Conservation (phyloP, 2,888 invertebrate species). For the Polietes domitor region DNA sequence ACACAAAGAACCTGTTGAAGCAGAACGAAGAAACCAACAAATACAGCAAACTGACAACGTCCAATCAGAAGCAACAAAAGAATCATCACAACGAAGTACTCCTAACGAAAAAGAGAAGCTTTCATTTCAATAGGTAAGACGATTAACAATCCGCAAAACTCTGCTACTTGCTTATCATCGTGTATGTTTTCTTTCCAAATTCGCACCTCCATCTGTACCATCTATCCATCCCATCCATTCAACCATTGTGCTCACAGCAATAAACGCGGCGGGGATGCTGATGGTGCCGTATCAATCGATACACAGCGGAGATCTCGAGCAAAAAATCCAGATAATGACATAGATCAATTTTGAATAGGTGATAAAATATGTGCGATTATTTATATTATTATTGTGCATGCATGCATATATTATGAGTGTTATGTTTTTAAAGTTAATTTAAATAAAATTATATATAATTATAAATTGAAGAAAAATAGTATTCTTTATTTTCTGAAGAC, state of each 20-base stretch:
- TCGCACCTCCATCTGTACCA: neutral
- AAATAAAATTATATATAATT: conserved; percentile 23
- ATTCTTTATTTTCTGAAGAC: neutral
- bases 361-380: conserved; percentile 34
- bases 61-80: conserved; percentile 40
- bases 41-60: conserved; percentile 27
- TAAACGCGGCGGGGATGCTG: conserved; percentile 25
- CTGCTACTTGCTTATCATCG: neutral
- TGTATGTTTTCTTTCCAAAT: conserved; percentile 8
- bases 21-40: conserved; percentile 42
- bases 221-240: conserved; percentile 2
- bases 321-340: conserved; percentile 49
- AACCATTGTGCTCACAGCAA: conserved; percentile 32
- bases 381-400: neutral
- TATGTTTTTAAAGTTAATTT: conserved; percentile 28
- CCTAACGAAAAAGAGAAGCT: conserved; percentile 10
- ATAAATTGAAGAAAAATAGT: neutral
- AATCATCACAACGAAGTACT: conserved; percentile 52
- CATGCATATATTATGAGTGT: neutral
- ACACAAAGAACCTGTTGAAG: conserved; percentile 43
- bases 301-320: conserved; percentile 51
- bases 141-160: neutral
- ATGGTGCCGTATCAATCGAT: conserved; percentile 20
- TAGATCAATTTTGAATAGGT: conserved; percentile 59
- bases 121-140: conserved; percentile 32